Percentiles rank a stretch among this genome's conserved stretches.
Conservation (phyloP, 1,140 invertebrate species). For the Drosophila tsacasi region DNA sequence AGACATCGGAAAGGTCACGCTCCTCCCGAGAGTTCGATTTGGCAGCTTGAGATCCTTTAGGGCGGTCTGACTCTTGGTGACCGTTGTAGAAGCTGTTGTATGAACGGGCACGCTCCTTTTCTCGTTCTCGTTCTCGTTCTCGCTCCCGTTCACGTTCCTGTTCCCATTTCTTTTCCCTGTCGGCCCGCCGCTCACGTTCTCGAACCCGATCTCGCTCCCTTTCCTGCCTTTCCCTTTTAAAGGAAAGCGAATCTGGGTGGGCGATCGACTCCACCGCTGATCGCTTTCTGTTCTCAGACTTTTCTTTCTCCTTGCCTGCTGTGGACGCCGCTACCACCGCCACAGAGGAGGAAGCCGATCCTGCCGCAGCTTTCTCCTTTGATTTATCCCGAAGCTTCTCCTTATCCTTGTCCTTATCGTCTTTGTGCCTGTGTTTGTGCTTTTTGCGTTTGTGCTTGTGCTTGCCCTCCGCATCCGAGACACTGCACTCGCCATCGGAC, state of each 20-base stretch:
- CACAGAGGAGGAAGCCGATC: no score
- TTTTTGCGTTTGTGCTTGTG: conserved; percentile 67
- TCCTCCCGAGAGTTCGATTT: conserved; percentile 25
- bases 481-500: conserved; percentile 86
- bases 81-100: conserved; percentile 77
- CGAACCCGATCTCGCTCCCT: conserved; percentile 22
- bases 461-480: conserved; percentile 85
- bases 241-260: background rate
- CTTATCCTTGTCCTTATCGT: conserved; percentile 58
- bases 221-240: conserved; percentile 42
- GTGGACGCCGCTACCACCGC: background rate
- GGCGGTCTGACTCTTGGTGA: conserved; percentile 26
- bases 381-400: conserved; percentile 43
- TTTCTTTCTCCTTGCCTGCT: conserved; percentile 44
- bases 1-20: conserved; percentile 85
- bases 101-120: conserved; percentile 43
- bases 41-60: conserved; percentile 10
- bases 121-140: conserved; percentile 21
- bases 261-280: background rate
- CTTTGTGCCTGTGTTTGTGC: conserved; percentile 85
- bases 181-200: background rate
- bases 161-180: conserved; percentile 11
- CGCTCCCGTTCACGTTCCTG: background rate
- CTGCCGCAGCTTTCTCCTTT: conserved; percentile 37
- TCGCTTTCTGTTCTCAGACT: conserved; percentile 44